A percentile compares a stretch with the other conserved stretches of the same genome.
These are phyloP conservation scores for Ceratosolen fusciceps DNA, from an alignment of 1,140 invertebrate species.

Conservation along the genomic window DNA sequence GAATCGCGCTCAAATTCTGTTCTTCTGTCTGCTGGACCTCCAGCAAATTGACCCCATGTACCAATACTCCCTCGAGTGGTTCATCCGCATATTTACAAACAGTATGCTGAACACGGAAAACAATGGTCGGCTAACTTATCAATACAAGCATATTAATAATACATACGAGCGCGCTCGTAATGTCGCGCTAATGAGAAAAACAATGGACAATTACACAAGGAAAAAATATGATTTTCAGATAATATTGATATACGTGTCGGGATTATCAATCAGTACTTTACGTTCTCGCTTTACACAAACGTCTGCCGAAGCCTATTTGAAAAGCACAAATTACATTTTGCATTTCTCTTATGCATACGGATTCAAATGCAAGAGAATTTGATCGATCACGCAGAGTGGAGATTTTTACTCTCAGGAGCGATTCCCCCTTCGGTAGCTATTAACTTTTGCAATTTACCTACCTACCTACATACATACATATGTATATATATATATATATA, in stretches of 20 bases:
- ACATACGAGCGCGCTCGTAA: not conserved
- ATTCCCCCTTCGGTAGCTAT: constrained; percentile 48
- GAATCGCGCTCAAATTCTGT: constrained; percentile 79
- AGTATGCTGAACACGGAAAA: constrained; percentile 80
- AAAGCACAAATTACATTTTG: constrained; percentile 81
- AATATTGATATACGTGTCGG: constrained; percentile 76
- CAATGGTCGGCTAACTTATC: constrained; percentile 56
- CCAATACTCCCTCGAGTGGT: constrained; percentile 84
- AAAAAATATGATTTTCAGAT: constrained; percentile 67
- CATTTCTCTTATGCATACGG: constrained; percentile 73
- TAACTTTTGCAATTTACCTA: not conserved
- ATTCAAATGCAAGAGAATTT: constrained; percentile 67
- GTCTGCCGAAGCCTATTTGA: constrained; percentile 83
- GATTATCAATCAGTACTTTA: constrained; percentile 79
- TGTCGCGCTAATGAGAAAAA: not conserved
- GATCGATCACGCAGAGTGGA: constrained; percentile 76
- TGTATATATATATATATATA: no score
- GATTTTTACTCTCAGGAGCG: constrained; percentile 73
- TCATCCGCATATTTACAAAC: constrained; percentile 78
- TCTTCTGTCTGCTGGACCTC: constrained; percentile 81
- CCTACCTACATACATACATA: no score
- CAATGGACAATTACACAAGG: not conserved
- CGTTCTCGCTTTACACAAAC: constrained; percentile 78
- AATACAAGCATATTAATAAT: not conserved
- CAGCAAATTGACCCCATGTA: constrained; percentile 84